A percentile compares a stretch with the other conserved stretches of the same genome.
phyloP scores from a whole-genome alignment of 2,113 vertebrate species.

The Hippocampus abdominalis region DNA sequence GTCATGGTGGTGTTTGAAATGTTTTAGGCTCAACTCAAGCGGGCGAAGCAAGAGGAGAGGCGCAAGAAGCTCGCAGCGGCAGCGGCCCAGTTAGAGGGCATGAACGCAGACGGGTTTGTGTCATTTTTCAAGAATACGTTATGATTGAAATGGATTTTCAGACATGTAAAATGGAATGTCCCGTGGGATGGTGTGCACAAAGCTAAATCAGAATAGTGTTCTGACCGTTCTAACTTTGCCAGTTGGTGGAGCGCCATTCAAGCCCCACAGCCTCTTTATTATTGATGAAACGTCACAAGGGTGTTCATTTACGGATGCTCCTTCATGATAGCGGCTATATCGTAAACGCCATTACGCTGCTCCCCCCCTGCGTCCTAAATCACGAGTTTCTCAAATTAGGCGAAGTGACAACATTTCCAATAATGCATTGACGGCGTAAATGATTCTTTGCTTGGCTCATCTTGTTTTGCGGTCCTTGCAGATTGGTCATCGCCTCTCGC shows the following conservation, averaged over 20 bases:
- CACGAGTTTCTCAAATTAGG: not conserved
- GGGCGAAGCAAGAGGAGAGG: constrained; percentile 82
- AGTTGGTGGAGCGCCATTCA: too few species aligned
- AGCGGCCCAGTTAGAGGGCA: constrained; percentile 78
- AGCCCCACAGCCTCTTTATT: constrained; percentile 14
- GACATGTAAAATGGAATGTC: constrained; percentile 1
- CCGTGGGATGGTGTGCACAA: constrained; percentile 13
- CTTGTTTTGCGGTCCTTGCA: constrained; percentile 45
- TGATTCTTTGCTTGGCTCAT: not conserved
- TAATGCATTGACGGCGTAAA: not conserved
- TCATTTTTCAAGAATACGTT: not conserved
- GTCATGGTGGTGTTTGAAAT: not conserved
- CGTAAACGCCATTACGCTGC: constrained; percentile 6
- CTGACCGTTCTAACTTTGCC: too few species aligned
- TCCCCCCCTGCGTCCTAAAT: constrained; percentile 22
- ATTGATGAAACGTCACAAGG: constrained; percentile 34
- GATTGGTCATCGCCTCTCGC: constrained; percentile 89
- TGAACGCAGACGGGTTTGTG: constrained; percentile 89
- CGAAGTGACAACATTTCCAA: constrained; percentile 19
- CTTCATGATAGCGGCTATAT: constrained; percentile 3
- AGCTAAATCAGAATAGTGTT: not conserved
- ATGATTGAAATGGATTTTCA: constrained; percentile 23
- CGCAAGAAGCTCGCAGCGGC: constrained; percentile 79
- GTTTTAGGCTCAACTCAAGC: constrained; percentile 81
- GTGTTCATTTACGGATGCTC: constrained; percentile 22